Conservation (phyloP, 2,113 vertebrate species). For the Tenebrosternarchus preto region DNA sequence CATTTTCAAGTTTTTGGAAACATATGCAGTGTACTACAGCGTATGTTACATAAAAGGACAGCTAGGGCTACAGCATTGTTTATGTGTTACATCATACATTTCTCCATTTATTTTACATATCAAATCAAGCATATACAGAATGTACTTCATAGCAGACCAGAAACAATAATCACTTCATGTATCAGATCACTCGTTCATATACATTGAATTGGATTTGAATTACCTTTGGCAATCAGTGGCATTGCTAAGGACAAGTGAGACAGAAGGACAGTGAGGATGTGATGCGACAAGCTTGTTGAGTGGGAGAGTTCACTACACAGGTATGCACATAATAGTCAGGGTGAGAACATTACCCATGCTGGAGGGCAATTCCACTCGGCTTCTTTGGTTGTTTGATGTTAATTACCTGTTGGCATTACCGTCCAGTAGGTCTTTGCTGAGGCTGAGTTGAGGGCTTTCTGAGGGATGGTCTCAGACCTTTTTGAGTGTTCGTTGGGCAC, state of each 20-base stretch:
- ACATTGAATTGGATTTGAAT: not conserved
- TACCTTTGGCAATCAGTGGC: slow-evolving; percentile 27
- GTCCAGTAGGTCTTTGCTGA: slow-evolving; percentile 36
- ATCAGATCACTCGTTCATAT: not conserved
- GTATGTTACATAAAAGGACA: not conserved
- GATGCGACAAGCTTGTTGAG: slow-evolving; percentile 39
- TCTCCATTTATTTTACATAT: not conserved
- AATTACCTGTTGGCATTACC: slow-evolving; percentile 51
- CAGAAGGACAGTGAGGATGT: slow-evolving; percentile 20
- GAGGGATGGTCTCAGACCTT: no score
- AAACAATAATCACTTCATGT: not conserved
- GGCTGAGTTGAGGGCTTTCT: slow-evolving; percentile 14
- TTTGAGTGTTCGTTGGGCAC: not conserved
- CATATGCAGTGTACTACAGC: not conserved
- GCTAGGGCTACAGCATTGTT: not conserved
- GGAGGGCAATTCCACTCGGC: slow-evolving; percentile 49
- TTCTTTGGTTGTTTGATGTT: slow-evolving; percentile 48
- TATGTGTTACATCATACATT: not conserved
- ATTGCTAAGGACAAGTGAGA: slow-evolving; percentile 46
- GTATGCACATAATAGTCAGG: slow-evolving; percentile 58
- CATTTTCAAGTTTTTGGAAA: not conserved
- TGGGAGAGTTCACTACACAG: slow-evolving; percentile 50
- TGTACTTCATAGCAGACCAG: not conserved
- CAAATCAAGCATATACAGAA: not conserved
- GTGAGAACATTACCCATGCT: slow-evolving; percentile 52